These are phyloP conservation scores for Mercenaria mercenaria DNA, from an alignment of 1,140 invertebrate genomes.

Conservation along the genomic window DNA sequence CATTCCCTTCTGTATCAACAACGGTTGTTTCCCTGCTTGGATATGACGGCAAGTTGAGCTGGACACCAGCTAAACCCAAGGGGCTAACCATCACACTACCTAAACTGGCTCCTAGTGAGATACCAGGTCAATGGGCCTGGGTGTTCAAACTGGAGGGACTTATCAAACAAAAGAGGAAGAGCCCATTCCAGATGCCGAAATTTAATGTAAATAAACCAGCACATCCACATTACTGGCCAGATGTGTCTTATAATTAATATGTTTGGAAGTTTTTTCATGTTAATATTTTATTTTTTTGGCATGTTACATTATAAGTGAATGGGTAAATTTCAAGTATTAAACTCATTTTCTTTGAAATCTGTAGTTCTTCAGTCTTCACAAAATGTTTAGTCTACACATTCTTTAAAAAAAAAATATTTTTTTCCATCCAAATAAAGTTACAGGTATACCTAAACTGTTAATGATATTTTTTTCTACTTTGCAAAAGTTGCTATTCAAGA, in stretches of 20 bases:
- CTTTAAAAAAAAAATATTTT: too few species aligned
- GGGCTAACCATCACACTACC: conserved; percentile 76
- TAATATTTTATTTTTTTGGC: too few species aligned
- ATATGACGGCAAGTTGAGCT: conserved; percentile 67
- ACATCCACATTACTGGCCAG: conserved; percentile 54
- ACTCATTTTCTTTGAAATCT: too few species aligned
- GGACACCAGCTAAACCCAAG: conserved; percentile 39
- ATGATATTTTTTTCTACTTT: too few species aligned
- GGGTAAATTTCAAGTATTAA: too few species aligned
- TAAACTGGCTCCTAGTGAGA: conserved; percentile 53
- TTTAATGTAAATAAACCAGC: conserved; percentile 55
- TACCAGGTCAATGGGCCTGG: conserved; percentile 81
- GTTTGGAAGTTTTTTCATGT: too few species aligned
- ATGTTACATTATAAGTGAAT: too few species aligned
- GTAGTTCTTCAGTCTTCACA: too few species aligned
- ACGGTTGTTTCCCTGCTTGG: conserved; percentile 78
- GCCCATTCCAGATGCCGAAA: conserved; percentile 39
- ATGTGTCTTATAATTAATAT: conserved; percentile 40
- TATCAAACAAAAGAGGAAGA: conserved; percentile 20
- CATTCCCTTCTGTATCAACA: conserved; percentile 58
- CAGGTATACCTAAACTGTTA: too few species aligned
- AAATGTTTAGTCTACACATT: too few species aligned
- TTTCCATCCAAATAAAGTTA: too few species aligned
- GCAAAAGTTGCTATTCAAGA: too few species aligned
- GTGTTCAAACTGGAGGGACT: conserved; percentile 74